Evolutionary conservation across 2,113 vertebrate species (phyloP).

Genomic region (Nerophis lumbriciformis): DNA sequence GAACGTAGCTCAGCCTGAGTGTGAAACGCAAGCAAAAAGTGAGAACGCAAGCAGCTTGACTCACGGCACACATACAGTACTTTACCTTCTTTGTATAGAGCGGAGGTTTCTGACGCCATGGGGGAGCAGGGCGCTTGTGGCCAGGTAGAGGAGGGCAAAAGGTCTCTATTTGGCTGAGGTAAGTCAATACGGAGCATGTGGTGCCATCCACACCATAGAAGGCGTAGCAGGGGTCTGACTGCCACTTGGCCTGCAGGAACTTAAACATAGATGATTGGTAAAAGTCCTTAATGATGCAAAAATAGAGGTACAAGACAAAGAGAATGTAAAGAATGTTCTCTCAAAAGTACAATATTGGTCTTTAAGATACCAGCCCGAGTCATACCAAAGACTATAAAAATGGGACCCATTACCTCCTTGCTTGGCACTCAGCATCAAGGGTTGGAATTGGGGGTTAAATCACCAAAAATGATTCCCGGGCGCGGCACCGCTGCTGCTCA

Average conservation of each 20-base stretch:
- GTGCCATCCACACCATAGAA: conserved; percentile 70
- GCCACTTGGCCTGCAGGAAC: conserved; percentile 62
- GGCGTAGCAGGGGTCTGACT: conserved; percentile 66
- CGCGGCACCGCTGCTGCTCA: too few relatives aligned
- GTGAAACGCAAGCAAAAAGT: background rate
- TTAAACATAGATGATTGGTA: conserved; percentile 24
- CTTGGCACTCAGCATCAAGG: too few relatives aligned
- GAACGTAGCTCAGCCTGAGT: conserved; percentile 49
- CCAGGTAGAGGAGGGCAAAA: conserved; percentile 57
- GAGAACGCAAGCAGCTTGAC: background rate
- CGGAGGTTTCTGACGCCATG: conserved; percentile 45
- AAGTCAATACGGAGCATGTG: conserved; percentile 65
- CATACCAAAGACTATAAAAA: too few relatives aligned
- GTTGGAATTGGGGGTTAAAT: too few relatives aligned
- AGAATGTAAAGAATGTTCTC: too few relatives aligned
- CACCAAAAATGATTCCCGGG: too few relatives aligned
- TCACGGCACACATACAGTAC: too few relatives aligned
- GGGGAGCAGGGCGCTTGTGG: conserved; percentile 32
- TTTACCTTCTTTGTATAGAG: conserved; percentile 43
- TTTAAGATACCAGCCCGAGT: too few relatives aligned
- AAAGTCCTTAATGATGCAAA: background rate
- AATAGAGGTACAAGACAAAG: too few relatives aligned
- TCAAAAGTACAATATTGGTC: too few relatives aligned
- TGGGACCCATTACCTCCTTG: too few relatives aligned
- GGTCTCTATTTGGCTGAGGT: conserved; percentile 66